Evolutionary conservation across 37 sponge, comb jelly and placozoan genomes (phyloP).

Genomic region (Cladorhizidae sp.): DNA sequence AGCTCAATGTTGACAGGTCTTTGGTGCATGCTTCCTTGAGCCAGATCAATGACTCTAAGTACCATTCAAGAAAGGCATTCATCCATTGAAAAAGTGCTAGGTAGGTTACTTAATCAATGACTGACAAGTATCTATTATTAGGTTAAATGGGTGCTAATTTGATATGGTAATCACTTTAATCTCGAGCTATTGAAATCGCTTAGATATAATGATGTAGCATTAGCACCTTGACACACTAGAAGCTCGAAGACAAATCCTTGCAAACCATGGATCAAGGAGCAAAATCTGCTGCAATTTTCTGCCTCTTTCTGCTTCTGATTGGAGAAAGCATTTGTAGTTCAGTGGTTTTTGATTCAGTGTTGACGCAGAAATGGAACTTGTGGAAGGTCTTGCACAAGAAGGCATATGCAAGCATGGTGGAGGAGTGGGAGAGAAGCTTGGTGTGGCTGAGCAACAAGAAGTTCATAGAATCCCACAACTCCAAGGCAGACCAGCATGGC

Average conservation of each 20-base stretch:
- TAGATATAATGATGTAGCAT: too few relatives aligned
- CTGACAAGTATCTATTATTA: too few relatives aligned
- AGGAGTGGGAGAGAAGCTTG: constrained; percentile 33
- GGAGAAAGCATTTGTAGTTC: neutral
- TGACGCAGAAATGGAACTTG: constrained; percentile 1
- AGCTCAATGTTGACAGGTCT: neutral
- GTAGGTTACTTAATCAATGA: too few relatives aligned
- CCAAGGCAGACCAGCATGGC: constrained; percentile 8
- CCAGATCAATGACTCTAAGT: too few relatives aligned
- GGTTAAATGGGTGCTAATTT: too few relatives aligned
- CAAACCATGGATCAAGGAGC: constrained; percentile 38
- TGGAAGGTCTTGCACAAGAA: constrained; percentile 27
- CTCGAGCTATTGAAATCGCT: too few relatives aligned
- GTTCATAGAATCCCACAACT: constrained; percentile 42
- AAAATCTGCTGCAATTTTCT: constrained; percentile 26
- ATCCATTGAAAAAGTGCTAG: too few relatives aligned
- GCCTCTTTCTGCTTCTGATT: constrained; percentile 6
- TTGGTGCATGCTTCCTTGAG: too few relatives aligned
- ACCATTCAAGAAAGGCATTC: too few relatives aligned
- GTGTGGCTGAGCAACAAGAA: constrained; percentile 36
- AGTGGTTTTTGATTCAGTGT: neutral
- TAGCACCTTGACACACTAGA: too few relatives aligned
- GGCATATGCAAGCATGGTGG: constrained; percentile 25
- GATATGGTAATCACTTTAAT: too few relatives aligned
- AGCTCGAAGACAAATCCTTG: neutral